Percentiles rank a stretch among this genome's conserved stretches.
phyloP scores from a whole-genome alignment of 2,797 vertebrate genomes.

The Podarcis siculus region DNA sequence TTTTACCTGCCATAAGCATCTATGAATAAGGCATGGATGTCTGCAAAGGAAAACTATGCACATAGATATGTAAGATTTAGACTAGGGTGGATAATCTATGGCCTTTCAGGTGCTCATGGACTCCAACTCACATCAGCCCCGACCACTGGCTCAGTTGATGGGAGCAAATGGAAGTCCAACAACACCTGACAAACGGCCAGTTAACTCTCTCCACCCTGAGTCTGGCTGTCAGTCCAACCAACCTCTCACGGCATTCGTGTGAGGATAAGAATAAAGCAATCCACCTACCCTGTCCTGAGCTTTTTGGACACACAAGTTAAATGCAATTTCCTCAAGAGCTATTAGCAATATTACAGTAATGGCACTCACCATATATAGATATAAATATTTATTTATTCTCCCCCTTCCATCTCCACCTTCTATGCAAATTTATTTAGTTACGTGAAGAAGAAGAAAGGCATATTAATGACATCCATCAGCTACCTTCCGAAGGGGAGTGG shows the following conservation, averaged over 20 bases:
- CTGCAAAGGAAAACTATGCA: too few species aligned
- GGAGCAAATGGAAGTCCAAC: too few species aligned
- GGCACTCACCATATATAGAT: background rate
- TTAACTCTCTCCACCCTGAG: too few species aligned
- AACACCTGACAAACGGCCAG: too few species aligned
- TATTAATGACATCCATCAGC: constrained; percentile 37
- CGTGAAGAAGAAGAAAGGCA: background rate
- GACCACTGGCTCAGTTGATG: too few species aligned
- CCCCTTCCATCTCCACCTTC: background rate
- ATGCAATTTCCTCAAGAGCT: background rate
- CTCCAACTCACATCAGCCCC: too few species aligned
- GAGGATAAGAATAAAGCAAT: background rate
- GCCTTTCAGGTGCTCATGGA: too few species aligned
- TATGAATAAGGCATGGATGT: too few species aligned
- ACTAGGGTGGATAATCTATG: too few species aligned
- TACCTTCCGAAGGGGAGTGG: constrained; percentile 2
- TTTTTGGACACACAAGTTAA: too few species aligned
- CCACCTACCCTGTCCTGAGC: background rate
- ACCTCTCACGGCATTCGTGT: background rate
- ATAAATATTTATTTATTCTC: background rate
- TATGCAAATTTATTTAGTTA: background rate
- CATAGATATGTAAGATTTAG: too few species aligned
- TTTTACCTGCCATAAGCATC: too few species aligned
- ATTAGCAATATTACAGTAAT: background rate
- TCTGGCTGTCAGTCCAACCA: background rate